Percentiles rank a stretch among this genome's conserved stretches.
Conservation (phyloP, 2,797 vertebrate genomes). For the Hylomyscus alleni region DNA sequence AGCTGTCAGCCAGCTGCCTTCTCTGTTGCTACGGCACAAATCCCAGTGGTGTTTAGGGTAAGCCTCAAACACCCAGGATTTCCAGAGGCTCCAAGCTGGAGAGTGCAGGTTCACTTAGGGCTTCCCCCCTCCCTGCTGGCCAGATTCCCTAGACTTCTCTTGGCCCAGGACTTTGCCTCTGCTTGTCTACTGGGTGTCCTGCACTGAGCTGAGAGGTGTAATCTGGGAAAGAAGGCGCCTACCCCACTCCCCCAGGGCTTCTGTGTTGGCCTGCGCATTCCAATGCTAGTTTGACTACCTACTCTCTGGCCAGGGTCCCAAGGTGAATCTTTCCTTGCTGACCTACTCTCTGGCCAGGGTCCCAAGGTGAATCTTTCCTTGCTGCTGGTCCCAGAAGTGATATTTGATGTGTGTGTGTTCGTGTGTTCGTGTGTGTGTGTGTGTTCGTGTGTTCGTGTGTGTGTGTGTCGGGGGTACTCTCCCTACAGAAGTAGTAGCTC, state of each 20-base stretch:
- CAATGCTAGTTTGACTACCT: not conserved
- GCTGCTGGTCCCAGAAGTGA: not conserved
- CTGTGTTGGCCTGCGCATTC: not conserved
- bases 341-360: too few relatives aligned
- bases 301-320: not conserved
- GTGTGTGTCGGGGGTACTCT: not conserved
- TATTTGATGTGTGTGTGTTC: not conserved
- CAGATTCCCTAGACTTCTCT: not conserved
- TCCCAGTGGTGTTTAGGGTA: not conserved
- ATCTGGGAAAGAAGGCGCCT: not conserved
- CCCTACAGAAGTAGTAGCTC: not conserved
- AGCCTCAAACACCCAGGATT: not conserved
- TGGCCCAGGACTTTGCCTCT: too few relatives aligned
- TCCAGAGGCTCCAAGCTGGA: not conserved
- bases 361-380: too few relatives aligned
- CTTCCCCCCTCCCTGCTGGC: not conserved
- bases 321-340: too few relatives aligned
- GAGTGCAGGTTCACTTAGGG: not conserved
- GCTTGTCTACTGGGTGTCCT: rapidly evolving
- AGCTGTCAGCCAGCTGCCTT: not conserved
- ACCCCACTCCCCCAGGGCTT: not conserved
- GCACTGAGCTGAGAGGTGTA: not conserved
- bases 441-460: not conserved
- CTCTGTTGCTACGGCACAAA: not conserved
- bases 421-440: not conserved